phyloP scores from a whole-genome alignment of 2,113 vertebrate species.

The Aleadryas rufinucha region DNA sequence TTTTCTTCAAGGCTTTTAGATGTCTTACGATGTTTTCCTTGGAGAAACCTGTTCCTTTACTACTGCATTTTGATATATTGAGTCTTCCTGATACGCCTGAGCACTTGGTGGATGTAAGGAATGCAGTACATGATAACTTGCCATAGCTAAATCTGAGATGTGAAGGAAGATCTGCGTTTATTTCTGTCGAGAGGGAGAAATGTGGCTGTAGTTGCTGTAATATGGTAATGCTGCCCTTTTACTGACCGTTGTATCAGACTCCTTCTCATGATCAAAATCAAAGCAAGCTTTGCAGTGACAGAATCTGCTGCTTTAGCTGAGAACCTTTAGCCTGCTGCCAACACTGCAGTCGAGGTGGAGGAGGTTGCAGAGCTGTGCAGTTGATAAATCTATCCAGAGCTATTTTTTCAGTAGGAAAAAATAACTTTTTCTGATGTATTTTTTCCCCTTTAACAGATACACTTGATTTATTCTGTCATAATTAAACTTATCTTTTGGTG shows the following conservation, averaged over 20 bases:
- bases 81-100: background rate
- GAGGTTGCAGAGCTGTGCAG: background rate
- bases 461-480: background rate
- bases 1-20: background rate
- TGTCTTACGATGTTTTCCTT: fast-evolving
- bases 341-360: constrained; percentile 8
- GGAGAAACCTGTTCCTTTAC: background rate
- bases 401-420: background rate
- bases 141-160: background rate
- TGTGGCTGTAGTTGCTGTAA: background rate
- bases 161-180: background rate
- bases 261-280: background rate
- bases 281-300: constrained; percentile 1
- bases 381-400: background rate
- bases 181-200: background rate
- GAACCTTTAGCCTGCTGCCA: constrained; percentile 3
- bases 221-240: constrained; percentile 27
- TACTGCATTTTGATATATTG: background rate
- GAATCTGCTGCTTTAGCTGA: background rate
- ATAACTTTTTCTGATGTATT: background rate
- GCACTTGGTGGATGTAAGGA: background rate
- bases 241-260: background rate
- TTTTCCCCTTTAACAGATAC: background rate
- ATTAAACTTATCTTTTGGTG: background rate
- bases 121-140: background rate